phyloP scores from a whole-genome alignment of 1,140 invertebrate genomes.

The Ceratina australensis region DNA sequence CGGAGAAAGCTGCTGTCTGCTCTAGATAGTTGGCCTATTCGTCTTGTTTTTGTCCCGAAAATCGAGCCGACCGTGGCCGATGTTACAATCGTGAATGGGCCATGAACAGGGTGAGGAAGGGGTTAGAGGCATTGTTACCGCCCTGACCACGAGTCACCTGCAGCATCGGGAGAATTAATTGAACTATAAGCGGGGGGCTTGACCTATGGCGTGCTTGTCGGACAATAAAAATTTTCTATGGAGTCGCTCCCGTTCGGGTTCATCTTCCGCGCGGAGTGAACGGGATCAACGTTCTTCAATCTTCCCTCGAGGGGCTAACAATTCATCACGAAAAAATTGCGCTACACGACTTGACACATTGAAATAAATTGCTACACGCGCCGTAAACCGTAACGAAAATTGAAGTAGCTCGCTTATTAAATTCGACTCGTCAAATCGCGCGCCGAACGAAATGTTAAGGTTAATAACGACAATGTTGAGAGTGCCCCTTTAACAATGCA shows the following conservation, averaged over 20 bases:
- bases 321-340: too few relatives aligned
- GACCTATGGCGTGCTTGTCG: slow-evolving; percentile 1
- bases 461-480: too few relatives aligned
- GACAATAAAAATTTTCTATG: slow-evolving; percentile 35
- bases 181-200: slow-evolving; percentile 44
- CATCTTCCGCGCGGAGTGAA: too few relatives aligned
- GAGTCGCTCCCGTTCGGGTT: background rate
- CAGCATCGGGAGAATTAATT: slow-evolving; percentile 67
- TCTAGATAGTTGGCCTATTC: slow-evolving; percentile 70
- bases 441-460: too few relatives aligned
- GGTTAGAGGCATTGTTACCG: slow-evolving; percentile 64
- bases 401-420: too few relatives aligned
- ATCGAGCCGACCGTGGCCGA: slow-evolving; percentile 43
- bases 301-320: too few relatives aligned
- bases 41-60: slow-evolving; percentile 69
- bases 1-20: slow-evolving; percentile 67
- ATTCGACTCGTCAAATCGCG: too few relatives aligned
- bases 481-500: too few relatives aligned
- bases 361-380: too few relatives aligned
- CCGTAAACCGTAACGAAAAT: too few relatives aligned
- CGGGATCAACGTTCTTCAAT: background rate
- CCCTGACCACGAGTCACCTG: slow-evolving; percentile 61
- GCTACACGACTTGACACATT: too few relatives aligned
- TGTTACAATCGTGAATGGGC: slow-evolving; percentile 61
- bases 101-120: slow-evolving; percentile 26